Conservation (phyloP, 2,113 vertebrate genomes). For the Oxyruncus cristatus region DNA sequence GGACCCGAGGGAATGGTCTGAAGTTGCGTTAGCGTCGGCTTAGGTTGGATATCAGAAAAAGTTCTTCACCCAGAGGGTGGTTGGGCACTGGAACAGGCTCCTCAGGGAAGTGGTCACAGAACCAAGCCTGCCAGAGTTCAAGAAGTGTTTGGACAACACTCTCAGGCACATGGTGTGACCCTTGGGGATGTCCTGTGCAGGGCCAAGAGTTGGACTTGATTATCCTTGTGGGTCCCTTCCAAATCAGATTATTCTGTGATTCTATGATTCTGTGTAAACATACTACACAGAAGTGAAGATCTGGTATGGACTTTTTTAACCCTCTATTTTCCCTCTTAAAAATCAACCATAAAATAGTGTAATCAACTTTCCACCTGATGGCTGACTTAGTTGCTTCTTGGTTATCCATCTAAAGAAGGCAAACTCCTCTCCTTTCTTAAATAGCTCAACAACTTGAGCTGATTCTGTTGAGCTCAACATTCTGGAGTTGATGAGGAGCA, state of each 20-base stretch:
- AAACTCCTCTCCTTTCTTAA: not conserved
- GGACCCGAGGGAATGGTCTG: not conserved
- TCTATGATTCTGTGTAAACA: not conserved
- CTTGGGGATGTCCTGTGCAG: not conserved
- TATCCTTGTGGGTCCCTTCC: not conserved
- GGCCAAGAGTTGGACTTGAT: not conserved
- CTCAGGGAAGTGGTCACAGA: not conserved
- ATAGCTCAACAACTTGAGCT: not conserved
- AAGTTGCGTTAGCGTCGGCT: not conserved
- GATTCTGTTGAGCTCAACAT: not conserved
- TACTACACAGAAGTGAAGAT: not conserved
- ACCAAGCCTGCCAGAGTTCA: not conserved
- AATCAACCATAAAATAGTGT: not conserved
- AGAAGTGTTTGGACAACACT: not conserved
- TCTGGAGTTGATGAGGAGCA: not conserved
- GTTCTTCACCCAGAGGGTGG: not conserved
- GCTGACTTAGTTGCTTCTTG: not conserved
- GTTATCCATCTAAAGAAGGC: not conserved
- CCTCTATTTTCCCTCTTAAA: not conserved
- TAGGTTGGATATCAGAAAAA: not conserved
- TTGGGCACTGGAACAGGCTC: not conserved
- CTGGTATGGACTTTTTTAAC: not conserved
- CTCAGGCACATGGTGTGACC: not conserved
- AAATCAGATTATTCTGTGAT: not conserved
- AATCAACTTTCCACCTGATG: not conserved